Evolutionary conservation across 2,113 vertebrate genomes (phyloP).

Genomic region (Arothron firmamentum): DNA sequence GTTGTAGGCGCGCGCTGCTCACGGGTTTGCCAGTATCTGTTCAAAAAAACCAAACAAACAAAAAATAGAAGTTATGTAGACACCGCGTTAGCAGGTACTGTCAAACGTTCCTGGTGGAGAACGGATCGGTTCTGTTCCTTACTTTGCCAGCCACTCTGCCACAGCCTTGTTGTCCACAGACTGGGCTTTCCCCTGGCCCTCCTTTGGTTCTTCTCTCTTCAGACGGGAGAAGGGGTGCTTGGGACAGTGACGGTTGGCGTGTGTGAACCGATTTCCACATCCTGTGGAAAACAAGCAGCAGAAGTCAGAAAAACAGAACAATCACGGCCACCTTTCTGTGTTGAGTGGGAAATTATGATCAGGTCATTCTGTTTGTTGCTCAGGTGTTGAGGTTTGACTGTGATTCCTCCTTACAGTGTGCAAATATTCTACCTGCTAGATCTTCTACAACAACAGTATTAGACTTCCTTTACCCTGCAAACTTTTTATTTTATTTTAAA

Average conservation of each 20-base stretch:
- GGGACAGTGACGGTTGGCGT: constrained; percentile 95
- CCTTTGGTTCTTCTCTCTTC: constrained; percentile 88
- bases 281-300: constrained; percentile 64
- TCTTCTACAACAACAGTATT: no score
- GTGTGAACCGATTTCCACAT: constrained; percentile 93
- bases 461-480: no score
- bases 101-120: not conserved
- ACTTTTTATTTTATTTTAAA: no score
- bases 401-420: no score
- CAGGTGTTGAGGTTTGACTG: no score
- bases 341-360: no score
- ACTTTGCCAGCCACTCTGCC: constrained; percentile 96
- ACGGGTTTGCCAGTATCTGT: constrained; percentile 91
- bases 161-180: constrained; percentile 92
- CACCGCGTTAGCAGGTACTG: not conserved
- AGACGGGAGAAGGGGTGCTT: constrained; percentile 94
- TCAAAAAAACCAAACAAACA: not conserved
- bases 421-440: no score
- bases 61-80: not conserved
- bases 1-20: constrained; percentile 84
- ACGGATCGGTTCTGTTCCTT: constrained; percentile 40
- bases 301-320: no score
- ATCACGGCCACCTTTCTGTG: no score
- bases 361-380: no score
- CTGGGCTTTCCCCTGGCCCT: constrained; percentile 78